Evolutionary conservation across 1,140 invertebrate genomes (phyloP), one percentile per base, ranked within the genome.

Genomic region (Drosophila triauraria): DNA sequence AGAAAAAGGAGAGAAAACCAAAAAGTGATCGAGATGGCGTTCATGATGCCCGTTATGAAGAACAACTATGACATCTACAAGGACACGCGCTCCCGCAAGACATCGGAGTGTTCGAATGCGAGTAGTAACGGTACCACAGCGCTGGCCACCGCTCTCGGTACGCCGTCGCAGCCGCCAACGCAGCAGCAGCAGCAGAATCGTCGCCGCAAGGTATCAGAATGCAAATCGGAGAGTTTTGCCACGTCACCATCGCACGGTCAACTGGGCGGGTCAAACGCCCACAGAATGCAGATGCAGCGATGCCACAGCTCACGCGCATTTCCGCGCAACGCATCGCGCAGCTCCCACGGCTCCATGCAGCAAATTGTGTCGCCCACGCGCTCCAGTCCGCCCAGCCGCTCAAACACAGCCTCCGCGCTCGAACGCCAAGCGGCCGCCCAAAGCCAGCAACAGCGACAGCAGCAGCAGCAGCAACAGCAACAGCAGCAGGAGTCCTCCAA

Each of bases 1-100:
- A 56, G 20, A 13, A 40, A 2, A n/a, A n/a, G 25, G 20, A 38
- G 2, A 40, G 35, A 8, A 10, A 10, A 51, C 15, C 7, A 15
- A 5, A 56, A 51, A 63, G 15, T 27, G 61, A 69, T 56, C 77
- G 91, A 94, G 92, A 98, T 98, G 97, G 97, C 97, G 94, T 98
- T 98, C 93, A 97, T 98, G 97, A 97, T 97, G 96, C 97, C 97
- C 43, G 97, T 98, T 74, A 95, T 98, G 93, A 97, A 97, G 94
- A 98, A 98, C 93, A 96, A 98, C 93, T 98, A 96, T 94, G 96
- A 98, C 92, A 97, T 98, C 92, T 98, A 98, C 94, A 97, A 97
- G 93, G 96, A 95, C 64, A 96, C 96, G 93, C 94, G 96, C 20
- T 88, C 84, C 25, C 94, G 96, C 59, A 94, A 96, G 32, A 94